A percentile compares a stretch with the other conserved stretches of the same genome.
Evolutionary conservation across 2,113 vertebrate species (phyloP).

Genomic region (Todiramphus chloris): DNA sequence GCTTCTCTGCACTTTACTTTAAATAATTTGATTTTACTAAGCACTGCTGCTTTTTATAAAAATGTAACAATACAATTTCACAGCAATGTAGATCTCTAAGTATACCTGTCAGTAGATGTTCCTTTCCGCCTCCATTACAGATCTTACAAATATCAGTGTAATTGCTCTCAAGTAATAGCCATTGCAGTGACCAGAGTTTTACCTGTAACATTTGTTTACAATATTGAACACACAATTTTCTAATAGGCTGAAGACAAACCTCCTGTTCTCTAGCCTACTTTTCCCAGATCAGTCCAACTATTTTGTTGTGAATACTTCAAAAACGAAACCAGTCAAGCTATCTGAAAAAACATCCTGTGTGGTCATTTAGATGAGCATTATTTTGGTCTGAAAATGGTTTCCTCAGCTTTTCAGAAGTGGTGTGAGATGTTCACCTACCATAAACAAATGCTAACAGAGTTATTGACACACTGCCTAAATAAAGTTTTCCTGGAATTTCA

Average conservation of each 20-base stretch:
- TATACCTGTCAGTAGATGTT: not conserved
- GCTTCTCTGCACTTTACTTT: constrained; percentile 44
- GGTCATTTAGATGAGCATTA: not conserved
- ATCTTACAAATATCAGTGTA: not conserved
- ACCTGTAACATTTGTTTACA: not conserved
- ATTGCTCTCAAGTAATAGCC: not conserved
- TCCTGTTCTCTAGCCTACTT: not conserved
- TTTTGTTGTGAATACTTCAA: not conserved
- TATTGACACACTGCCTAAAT: not conserved
- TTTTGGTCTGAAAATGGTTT: not conserved
- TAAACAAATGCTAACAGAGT: not conserved
- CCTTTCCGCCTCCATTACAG: not conserved
- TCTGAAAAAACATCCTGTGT: not conserved
- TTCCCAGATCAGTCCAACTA: not conserved
- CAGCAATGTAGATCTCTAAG: not conserved
- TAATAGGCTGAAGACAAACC: not conserved
- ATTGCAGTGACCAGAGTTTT: not conserved
- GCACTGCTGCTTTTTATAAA: constrained; percentile 21
- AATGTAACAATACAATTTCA: constrained; percentile 9
- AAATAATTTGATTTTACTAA: constrained; percentile 53
- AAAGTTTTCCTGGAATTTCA: not conserved
- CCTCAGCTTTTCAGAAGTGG: not conserved
- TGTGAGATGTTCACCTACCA: not conserved
- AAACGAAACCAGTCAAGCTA: not conserved
- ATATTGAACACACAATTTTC: not conserved